These are phyloP conservation scores for Jaculus jaculus DNA, from an alignment of 2,113 vertebrate genomes.

Conservation along the genomic window DNA sequence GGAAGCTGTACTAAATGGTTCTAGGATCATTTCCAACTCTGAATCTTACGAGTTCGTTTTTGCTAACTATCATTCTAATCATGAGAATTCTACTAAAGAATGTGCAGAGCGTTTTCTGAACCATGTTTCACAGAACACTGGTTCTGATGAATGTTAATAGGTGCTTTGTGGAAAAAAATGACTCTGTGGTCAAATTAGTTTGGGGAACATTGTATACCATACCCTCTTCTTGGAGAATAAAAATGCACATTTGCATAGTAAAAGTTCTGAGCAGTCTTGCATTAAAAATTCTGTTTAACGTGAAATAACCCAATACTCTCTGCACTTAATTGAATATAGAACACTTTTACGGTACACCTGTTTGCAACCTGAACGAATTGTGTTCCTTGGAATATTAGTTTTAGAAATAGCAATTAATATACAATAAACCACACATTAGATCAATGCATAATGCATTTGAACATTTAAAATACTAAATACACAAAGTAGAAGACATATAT, in stretches of 20 bases:
- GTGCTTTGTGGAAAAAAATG: neutral
- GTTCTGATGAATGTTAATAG: slow-evolving; percentile 27
- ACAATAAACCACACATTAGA: slow-evolving; percentile 31
- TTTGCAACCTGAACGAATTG: slow-evolving; percentile 27
- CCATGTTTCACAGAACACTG: neutral
- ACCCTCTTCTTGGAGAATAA: slow-evolving; percentile 39
- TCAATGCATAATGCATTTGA: neutral
- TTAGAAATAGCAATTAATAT: slow-evolving; percentile 53
- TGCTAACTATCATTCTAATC: slow-evolving; percentile 19
- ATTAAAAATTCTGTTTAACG: slow-evolving; percentile 49
- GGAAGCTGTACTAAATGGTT: neutral
- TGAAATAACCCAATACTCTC: neutral
- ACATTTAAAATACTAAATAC: slow-evolving; percentile 35
- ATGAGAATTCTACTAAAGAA: slow-evolving; percentile 20
- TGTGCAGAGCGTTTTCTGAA: neutral
- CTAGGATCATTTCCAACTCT: neutral
- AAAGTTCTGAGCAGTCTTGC: slow-evolving; percentile 54
- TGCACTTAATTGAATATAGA: slow-evolving; percentile 42
- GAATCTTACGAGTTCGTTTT: neutral
- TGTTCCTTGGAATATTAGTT: slow-evolving; percentile 16
- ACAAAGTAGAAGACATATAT: neutral
- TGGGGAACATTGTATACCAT: neutral
- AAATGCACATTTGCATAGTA: slow-evolving; percentile 24
- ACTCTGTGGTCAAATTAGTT: slow-evolving; percentile 49
- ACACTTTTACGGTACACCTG: neutral